A percentile compares a stretch with the other conserved stretches of the same genome.
These are phyloP conservation scores for Neoscelio sp. DNA, from an alignment of 2,888 invertebrate genomes.

Conservation along the genomic window DNA sequence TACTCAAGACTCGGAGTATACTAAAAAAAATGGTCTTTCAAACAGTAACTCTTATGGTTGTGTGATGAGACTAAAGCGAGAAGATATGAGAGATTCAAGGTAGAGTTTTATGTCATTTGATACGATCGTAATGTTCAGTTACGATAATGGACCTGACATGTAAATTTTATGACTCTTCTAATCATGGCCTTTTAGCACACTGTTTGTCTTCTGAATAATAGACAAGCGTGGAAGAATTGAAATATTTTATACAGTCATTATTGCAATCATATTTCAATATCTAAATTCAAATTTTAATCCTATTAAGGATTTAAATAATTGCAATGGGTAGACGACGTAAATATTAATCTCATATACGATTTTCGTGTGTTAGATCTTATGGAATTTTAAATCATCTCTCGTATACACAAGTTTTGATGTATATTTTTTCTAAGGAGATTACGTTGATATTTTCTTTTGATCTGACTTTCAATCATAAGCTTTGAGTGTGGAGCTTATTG, in stretches of 20 bases:
- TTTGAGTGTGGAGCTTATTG: no score
- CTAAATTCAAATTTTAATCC: no score
- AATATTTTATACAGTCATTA: slow-evolving; percentile 26
- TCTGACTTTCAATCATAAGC: no score
- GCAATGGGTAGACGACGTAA: no score
- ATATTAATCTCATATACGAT: no score
- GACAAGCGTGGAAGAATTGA: slow-evolving; percentile 22
- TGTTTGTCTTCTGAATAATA: slow-evolving; percentile 12
- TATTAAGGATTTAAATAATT: no score
- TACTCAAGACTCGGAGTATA: slow-evolving; percentile 60
- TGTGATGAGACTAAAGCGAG: slow-evolving; percentile 45
- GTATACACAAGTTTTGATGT: no score
- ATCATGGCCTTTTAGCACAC: slow-evolving; percentile 12
- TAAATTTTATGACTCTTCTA: slow-evolving; percentile 52
- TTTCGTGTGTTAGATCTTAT: no score
- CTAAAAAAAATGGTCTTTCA: slow-evolving; percentile 61
- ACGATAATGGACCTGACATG: slow-evolving; percentile 40
- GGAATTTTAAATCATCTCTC: no score
- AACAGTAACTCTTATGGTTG: slow-evolving; percentile 62
- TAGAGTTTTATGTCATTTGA: slow-evolving; percentile 47
- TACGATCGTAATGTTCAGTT: slow-evolving; percentile 40
- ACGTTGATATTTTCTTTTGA: no score
- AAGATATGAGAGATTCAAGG: slow-evolving; percentile 54
- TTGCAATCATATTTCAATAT: no score
- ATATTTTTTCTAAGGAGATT: no score